Base-by-base conservation (phyloP, 2,888 invertebrate genomes). In the Metacarcinus magister region DNA sequence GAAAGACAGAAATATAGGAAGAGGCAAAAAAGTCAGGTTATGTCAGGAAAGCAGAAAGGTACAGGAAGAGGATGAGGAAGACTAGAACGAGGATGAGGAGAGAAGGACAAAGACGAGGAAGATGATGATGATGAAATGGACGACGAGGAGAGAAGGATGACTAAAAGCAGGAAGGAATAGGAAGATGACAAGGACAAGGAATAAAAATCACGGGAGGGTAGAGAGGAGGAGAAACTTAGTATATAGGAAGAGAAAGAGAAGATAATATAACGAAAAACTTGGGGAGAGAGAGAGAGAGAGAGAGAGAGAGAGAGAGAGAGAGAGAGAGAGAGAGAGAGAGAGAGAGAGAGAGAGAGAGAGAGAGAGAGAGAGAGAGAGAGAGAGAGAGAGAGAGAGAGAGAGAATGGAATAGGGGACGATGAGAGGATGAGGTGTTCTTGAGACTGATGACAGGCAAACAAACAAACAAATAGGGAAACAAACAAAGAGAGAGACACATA, bases 251-350 rank as follows among this genome's bases (percentile, higher is more conserved):
- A 67, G 7, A 67, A n/a, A 91, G 91, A 44, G 91, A 91, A 91
- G 44, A 7, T 23, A 91, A n/a, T 10, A 39, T 32, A 8, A 39
- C 87, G 16, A 43, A 28, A 91, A 5, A 91, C 16, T 28, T 19
- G n/a, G 91, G 23, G 91, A 91, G 13, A 23, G 44, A n/a, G 13
- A 91, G 44, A 91, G 91, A 91, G 91, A 91, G 91, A 91, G 44
- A 46, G 91, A 91, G 91, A 91, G 91, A 46, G 91, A 91, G 91
- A 46, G 44, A 46, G 91, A 91, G 44, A 91, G 91, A 91, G 91
- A 91, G 91, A 91, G 44, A 46, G 91, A 91, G 44, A 46, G 91
- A 46, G 91, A 91, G 91, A 46, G 44, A 46, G 91, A 91, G 44
- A 91, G 91, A 91, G 91, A 91, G 91, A 91, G 44, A 44, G 90